These are phyloP conservation scores for Mamestra configurata DNA, from an alignment of 1,140 invertebrate genomes.

Conservation along the genomic window DNA sequence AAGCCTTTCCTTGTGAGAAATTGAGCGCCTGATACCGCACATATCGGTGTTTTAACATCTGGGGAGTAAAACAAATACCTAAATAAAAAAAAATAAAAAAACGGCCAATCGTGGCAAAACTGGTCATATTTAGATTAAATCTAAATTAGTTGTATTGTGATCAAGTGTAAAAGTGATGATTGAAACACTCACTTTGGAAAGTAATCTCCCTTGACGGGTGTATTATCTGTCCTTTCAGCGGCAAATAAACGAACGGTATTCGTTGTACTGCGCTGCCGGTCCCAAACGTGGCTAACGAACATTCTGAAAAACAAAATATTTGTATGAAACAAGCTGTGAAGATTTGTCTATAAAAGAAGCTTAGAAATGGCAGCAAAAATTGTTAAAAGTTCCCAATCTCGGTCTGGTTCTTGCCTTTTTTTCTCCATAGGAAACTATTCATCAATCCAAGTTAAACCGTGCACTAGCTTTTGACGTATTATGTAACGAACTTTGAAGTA, in stretches of 20 bases:
- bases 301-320: conserved; percentile 91
- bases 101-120: too few species aligned
- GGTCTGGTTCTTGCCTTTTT: too few species aligned
- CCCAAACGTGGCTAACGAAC: conserved; percentile 93
- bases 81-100: neutral
- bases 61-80: conserved; percentile 20
- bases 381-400: too few species aligned
- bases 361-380: too few species aligned
- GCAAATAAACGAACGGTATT: conserved; percentile 95
- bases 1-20: conserved; percentile 93
- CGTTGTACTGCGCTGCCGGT: conserved; percentile 92
- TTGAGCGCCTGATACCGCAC: conserved; percentile 94
- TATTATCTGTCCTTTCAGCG: conserved; percentile 94
- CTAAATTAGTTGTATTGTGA: too few species aligned
- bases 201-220: conserved; percentile 95
- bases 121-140: too few species aligned
- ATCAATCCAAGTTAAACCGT: too few species aligned
- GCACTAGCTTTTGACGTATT: too few species aligned
- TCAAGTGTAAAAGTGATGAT: neutral
- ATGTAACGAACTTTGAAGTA: too few species aligned
- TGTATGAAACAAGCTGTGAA: too few species aligned
- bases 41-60: conserved; percentile 94
- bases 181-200: conserved; percentile 91
- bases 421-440: too few species aligned
- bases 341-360: too few species aligned